Conservation (phyloP, 2,888 invertebrate genomes). For the Chloroclysta siterata region DNA sequence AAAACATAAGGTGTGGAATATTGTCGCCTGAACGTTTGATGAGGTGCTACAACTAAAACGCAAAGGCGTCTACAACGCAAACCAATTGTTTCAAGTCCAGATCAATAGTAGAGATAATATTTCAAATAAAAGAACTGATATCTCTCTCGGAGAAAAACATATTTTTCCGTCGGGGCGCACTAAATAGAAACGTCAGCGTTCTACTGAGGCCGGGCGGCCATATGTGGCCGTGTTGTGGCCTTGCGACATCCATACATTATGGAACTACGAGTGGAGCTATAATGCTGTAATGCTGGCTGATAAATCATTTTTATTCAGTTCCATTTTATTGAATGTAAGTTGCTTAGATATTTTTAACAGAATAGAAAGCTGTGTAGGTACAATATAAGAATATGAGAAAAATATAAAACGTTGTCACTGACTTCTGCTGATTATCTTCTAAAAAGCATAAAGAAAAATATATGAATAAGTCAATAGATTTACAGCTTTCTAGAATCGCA, state of each 20-base stretch:
- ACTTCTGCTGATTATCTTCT: no score
- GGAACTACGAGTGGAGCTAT: conserved; percentile 31
- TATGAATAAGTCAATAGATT: neutral
- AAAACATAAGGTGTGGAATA: no score
- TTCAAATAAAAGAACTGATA: conserved; percentile 49
- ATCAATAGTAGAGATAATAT: conserved; percentile 54
- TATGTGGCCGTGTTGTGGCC: conserved; percentile 56
- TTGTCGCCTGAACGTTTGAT: no score
- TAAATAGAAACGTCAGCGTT: conserved; percentile 64
- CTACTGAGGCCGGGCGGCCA: conserved; percentile 55
- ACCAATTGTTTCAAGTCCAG: conserved; percentile 15
- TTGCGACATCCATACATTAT: conserved; percentile 32
- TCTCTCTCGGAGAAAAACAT: conserved; percentile 57
- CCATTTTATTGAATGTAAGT: conserved; percentile 6
- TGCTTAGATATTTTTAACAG: neutral
- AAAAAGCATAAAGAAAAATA: no score
- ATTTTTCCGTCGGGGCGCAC: conserved; percentile 57
- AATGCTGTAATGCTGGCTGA: conserved; percentile 19
- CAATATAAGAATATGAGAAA: no score
- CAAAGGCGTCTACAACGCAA: conserved; percentile 6
- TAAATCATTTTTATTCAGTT: conserved; percentile 24
- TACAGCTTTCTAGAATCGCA: neutral
- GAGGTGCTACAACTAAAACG: neutral
- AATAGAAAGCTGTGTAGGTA: neutral
- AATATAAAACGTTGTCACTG: no score